Evolutionary conservation across 2,113 vertebrate species (phyloP).

Genomic region (Cavia aperea): DNA sequence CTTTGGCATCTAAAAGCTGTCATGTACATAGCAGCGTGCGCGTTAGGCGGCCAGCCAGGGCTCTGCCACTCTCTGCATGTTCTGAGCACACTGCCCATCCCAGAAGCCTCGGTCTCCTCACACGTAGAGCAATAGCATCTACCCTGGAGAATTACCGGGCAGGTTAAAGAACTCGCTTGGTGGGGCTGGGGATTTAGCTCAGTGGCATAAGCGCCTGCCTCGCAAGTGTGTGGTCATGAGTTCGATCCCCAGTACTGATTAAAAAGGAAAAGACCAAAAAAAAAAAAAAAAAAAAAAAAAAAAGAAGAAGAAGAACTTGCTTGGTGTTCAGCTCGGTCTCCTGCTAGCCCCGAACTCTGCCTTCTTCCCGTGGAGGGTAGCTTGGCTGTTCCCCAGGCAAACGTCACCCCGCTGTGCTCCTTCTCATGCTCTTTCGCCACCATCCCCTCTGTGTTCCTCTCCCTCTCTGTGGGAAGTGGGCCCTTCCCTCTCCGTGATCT

Average conservation of each 20-base stretch:
- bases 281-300: too few species aligned
- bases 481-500: background rate
- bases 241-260: too few species aligned
- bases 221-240: too few species aligned
- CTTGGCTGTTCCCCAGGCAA: background rate
- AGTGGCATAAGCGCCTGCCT: too few species aligned
- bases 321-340: background rate
- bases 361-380: background rate
- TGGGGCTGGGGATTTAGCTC: background rate
- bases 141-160: background rate
- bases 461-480: background rate
- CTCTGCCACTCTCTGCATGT: background rate
- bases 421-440: background rate
- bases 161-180: background rate
- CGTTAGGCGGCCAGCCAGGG: background rate
- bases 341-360: background rate
- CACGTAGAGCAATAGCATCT: background rate
- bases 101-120: background rate
- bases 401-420: background rate
- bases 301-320: too few species aligned
- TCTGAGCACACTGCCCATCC: background rate
- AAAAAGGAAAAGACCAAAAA: too few species aligned
- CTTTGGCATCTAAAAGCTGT: background rate
- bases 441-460: background rate
- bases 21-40: background rate